Evolutionary conservation across 2,113 vertebrate genomes (phyloP), one percentile per base, ranked within the genome.

Genomic region (Catharus minimus): DNA sequence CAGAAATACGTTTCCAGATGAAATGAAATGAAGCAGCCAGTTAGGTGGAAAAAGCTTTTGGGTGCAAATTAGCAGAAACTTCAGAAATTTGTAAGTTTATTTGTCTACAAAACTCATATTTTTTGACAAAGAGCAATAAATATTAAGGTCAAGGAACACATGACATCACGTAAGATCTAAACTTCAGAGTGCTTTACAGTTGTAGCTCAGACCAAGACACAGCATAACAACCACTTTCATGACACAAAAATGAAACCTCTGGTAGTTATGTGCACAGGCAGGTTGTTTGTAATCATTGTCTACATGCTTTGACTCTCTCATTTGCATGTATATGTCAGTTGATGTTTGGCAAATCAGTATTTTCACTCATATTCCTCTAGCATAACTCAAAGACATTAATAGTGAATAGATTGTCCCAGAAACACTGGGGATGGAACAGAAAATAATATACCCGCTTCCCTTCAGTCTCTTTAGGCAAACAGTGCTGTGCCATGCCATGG

Each of bases 121-220:
- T 4, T 66, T 85, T 72, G 32, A 56, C 13, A 27, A 83, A 87
- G 16, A 30, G 1, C 32, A 52, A 68, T 52, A 66, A 78, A 26
- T n/a, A 53, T 44, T 50, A 58, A 50, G 5, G 12, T 84, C 18
- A 38, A 60, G 52, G 20, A 79, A 65, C 15, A 56, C 7, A 24
- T 26, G 20, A 1, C 0, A 9, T 33, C 61, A 41, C 0, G 0
- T 27, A 60, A 52, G 5, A 56, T 5, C 28, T 75, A 15, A 90
- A 61, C 3, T 18, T 74, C 15, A 50, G 7, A 49, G 16, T n/a
- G n/a, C 3, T 68, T 47, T 60, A 22, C 18, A 62, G 18, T 50
- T 4, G 1, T 6, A 36, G 3, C 33, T 68, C 33, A 56, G 49
- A 60, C 13, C 14, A 61, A 30, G 9, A 50, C n/a, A 47, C 4